Percentiles rank a stretch among this genome's conserved stretches.
These are phyloP conservation scores for Remorina albescens DNA, from an alignment of 2,797 vertebrate genomes.

Conservation along the genomic window DNA sequence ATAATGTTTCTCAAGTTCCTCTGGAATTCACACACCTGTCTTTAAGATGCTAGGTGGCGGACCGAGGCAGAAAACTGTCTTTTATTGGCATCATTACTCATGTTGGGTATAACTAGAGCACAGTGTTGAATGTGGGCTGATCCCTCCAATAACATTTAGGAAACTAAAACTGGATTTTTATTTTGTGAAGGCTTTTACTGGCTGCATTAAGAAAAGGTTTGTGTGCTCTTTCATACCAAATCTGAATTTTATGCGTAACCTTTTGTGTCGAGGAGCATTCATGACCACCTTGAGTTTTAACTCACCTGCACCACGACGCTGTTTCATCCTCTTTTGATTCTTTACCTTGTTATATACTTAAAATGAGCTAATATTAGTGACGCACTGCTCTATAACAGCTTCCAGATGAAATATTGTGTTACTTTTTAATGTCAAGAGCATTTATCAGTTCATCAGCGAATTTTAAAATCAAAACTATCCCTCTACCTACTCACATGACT, in stretches of 20 bases:
- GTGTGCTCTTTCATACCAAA: background rate
- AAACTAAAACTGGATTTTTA: background rate
- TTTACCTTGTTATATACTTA: slow-evolving; percentile 17
- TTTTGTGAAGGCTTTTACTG: background rate
- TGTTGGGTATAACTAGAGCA: background rate
- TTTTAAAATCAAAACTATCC: slow-evolving; percentile 19
- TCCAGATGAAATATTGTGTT: slow-evolving; percentile 14
- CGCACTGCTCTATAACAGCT: background rate
- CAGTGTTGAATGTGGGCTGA: background rate
- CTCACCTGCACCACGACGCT: slow-evolving; percentile 11
- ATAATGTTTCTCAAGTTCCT: slow-evolving; percentile 36
- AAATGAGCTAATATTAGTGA: slow-evolving; percentile 9
- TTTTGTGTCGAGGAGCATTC: slow-evolving; percentile 6
- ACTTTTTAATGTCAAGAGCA: slow-evolving; percentile 40
- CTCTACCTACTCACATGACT: slow-evolving; percentile 2
- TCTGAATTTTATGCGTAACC: background rate
- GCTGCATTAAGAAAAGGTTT: background rate
- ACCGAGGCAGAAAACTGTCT: slow-evolving; percentile 16
- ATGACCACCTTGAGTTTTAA: slow-evolving; percentile 18
- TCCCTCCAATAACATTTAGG: slow-evolving; percentile 3
- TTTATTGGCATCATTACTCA: background rate
- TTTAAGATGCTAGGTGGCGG: background rate
- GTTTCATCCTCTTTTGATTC: slow-evolving; percentile 14
- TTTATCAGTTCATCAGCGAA: slow-evolving; percentile 8
- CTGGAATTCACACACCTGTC: slow-evolving; percentile 48